phyloP scores from a whole-genome alignment of 2,888 invertebrate genomes.

The Cryptocheilus praepositus region DNA sequence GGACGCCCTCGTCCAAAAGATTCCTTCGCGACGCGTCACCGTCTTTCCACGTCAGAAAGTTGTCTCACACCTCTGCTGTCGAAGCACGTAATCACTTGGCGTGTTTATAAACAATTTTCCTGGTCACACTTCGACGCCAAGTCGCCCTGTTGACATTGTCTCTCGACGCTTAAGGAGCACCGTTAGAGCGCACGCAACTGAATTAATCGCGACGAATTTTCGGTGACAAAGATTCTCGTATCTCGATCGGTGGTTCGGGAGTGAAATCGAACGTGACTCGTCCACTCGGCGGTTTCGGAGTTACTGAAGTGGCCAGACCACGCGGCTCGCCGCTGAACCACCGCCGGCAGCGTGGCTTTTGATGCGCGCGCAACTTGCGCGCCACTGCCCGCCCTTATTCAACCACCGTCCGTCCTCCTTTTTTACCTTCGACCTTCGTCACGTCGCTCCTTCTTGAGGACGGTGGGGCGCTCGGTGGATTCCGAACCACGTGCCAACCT shows the following conservation, averaged over 20 bases:
- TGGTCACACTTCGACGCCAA: too few relatives aligned
- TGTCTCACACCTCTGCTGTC: too few relatives aligned
- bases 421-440: constrained; percentile 27
- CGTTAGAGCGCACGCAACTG: not conserved
- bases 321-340: constrained; percentile 32
- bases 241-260: not conserved
- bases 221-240: not conserved
- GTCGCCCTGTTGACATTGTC: too few relatives aligned
- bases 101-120: too few relatives aligned
- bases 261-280: constrained; percentile 35
- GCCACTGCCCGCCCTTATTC: constrained; percentile 39
- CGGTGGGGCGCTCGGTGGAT: constrained; percentile 25
- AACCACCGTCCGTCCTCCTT: constrained; percentile 35
- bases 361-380: constrained; percentile 65
- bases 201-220: not conserved
- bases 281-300: constrained; percentile 59
- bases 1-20: too few relatives aligned
- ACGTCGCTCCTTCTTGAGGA: not conserved
- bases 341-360: constrained; percentile 61
- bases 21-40: too few relatives aligned
- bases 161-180: constrained; percentile 9
- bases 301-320: constrained; percentile 59
- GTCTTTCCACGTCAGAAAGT: too few relatives aligned
- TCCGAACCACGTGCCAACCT: constrained; percentile 41
- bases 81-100: too few relatives aligned